phyloP scores from a whole-genome alignment of 2,888 invertebrate species.

The Raillietiella orientalis region DNA sequence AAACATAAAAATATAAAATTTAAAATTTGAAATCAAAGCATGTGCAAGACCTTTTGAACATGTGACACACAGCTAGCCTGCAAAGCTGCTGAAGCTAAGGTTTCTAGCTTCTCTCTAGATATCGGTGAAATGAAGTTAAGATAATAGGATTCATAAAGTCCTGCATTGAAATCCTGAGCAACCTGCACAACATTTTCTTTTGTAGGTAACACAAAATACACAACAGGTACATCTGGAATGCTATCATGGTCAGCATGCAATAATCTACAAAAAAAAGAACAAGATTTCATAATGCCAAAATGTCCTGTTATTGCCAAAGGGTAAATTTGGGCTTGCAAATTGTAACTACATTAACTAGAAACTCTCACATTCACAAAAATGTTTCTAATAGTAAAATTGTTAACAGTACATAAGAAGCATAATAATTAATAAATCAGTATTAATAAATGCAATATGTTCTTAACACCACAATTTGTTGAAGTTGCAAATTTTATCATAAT shows the following conservation, averaged over 20 bases:
- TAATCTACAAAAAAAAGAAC: constrained; percentile 6
- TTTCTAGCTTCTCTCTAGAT: constrained; percentile 68
- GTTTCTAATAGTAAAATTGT: too few species aligned
- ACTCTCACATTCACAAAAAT: too few species aligned
- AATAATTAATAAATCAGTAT: too few species aligned
- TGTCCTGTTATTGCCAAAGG: too few species aligned
- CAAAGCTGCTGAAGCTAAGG: constrained; percentile 67
- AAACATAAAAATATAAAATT: constrained; percentile 4
- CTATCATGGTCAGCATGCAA: constrained; percentile 18
- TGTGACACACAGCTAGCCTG: constrained; percentile 64
- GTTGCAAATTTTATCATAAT: too few species aligned
- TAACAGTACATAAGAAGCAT: too few species aligned
- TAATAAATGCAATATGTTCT: too few species aligned
- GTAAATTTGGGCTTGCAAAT: too few species aligned
- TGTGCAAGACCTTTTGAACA: too few species aligned
- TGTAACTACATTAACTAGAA: too few species aligned
- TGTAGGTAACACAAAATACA: constrained; percentile 86
- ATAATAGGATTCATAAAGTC: constrained; percentile 74
- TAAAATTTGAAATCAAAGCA: neutral
- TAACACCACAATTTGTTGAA: too few species aligned
- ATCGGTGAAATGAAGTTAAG: constrained; percentile 90
- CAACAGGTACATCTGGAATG: constrained; percentile 95
- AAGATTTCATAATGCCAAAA: too few species aligned
- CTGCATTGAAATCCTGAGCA: constrained; percentile 51
- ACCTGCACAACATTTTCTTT: constrained; percentile 86